phyloP scores from a whole-genome alignment of 23 tunicate genomes.

The Clavelina lepadiformis region DNA sequence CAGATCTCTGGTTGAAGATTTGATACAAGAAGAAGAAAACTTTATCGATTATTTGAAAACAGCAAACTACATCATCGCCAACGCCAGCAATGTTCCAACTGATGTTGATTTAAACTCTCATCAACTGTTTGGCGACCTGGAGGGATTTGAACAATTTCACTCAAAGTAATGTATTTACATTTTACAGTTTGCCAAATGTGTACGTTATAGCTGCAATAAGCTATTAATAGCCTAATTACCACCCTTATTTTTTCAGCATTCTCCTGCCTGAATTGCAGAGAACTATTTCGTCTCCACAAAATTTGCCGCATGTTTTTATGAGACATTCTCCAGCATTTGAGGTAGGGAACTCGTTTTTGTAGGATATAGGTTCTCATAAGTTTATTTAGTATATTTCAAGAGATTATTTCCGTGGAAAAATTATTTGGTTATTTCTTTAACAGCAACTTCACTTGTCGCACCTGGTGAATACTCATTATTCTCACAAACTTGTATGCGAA shows the following conservation, averaged over 20 bases:
- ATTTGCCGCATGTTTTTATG: slow-evolving; percentile 6
- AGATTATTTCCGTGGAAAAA: too few species aligned
- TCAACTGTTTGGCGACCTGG: slow-evolving; percentile 39
- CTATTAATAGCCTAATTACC: too few species aligned
- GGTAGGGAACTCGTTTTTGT: slow-evolving; percentile 3
- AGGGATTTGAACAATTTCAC: slow-evolving; percentile 43
- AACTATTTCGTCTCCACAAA: neutral
- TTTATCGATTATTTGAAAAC: slow-evolving; percentile 14
- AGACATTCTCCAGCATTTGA: slow-evolving; percentile 3
- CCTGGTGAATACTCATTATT: slow-evolving; percentile 32
- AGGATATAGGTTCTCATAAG: too few species aligned
- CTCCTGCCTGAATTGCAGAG: slow-evolving; percentile 21
- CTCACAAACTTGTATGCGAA: slow-evolving; percentile 1
- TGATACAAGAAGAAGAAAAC: slow-evolving; percentile 29
- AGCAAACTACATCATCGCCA: slow-evolving; percentile 25
- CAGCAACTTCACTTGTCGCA: slow-evolving; percentile 45
- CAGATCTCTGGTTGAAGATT: slow-evolving; percentile 9
- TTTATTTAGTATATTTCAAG: too few species aligned
- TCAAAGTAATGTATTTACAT: slow-evolving; percentile 13
- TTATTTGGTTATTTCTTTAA: too few species aligned
- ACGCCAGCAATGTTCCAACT: slow-evolving; percentile 8
- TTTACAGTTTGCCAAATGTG: neutral
- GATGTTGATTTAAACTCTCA: slow-evolving; percentile 28
- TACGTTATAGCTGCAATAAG: too few species aligned
- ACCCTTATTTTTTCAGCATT: too few species aligned